These are phyloP conservation scores for Nephila pilipes DNA, from an alignment of 1,140 invertebrate genomes.

Conservation along the genomic window DNA sequence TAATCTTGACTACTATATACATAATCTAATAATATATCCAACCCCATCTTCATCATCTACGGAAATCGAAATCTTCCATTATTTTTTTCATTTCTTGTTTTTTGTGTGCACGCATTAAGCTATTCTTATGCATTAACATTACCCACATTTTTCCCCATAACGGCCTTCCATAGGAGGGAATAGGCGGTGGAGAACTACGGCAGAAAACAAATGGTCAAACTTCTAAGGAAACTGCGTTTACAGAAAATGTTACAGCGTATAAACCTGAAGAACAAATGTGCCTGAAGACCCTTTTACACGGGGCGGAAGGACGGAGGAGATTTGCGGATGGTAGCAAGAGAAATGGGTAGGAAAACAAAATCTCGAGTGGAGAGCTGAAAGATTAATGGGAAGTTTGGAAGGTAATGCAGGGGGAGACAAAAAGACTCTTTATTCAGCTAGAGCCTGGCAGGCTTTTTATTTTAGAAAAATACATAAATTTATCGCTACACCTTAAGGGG, in stretches of 20 bases:
- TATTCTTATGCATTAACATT: conserved; percentile 48
- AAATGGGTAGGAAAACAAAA: conserved; percentile 52
- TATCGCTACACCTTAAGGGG: not conserved
- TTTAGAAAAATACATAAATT: conserved; percentile 47
- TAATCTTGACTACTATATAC: not conserved
- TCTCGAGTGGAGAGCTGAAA: conserved; percentile 20
- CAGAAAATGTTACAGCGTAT: conserved; percentile 73
- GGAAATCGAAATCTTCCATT: not conserved
- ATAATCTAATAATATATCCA: not conserved
- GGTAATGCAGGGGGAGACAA: conserved; percentile 58
- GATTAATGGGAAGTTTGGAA: conserved; percentile 70
- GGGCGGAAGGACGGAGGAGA: conserved; percentile 41
- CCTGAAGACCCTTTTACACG: conserved; percentile 65
- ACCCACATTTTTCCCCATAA: conserved; percentile 18
- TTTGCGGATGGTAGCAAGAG: conserved; percentile 49
- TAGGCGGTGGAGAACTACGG: not conserved
- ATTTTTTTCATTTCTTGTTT: not conserved
- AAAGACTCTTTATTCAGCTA: conserved; percentile 36
- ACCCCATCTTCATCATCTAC: not conserved
- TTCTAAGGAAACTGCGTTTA: conserved; percentile 67
- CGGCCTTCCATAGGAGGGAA: not conserved
- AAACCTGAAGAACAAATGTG: conserved; percentile 72
- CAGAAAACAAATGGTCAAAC: conserved; percentile 73
- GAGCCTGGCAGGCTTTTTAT: conserved; percentile 29
- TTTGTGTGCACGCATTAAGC: conserved; percentile 61